A percentile compares a stretch with the other conserved stretches of the same genome.
Evolutionary conservation across 2,888 invertebrate species (phyloP).

Genomic region (Clistopyga incitator): DNA sequence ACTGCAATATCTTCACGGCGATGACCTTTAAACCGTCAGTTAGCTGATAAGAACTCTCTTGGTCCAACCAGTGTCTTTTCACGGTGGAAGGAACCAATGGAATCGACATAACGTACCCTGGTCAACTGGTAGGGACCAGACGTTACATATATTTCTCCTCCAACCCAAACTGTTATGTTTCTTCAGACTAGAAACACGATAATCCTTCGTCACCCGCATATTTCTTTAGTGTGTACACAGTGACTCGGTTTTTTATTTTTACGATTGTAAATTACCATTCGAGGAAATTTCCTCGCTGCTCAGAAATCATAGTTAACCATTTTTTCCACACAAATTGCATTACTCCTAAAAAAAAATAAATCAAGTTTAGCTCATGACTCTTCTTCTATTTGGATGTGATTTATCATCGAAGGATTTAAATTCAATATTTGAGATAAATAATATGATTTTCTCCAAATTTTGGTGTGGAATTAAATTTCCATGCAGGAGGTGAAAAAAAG

Average conservation of each 20-base stretch:
- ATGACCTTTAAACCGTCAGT: conserved; percentile 80
- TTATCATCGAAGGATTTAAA: no score
- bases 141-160: not conserved
- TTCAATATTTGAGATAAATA: no score
- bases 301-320: not conserved
- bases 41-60: conserved; percentile 74
- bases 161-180: conserved; percentile 8
- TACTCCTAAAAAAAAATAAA: not conserved
- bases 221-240: not conserved
- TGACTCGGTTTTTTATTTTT: not conserved
- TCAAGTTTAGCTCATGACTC: not conserved
- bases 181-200: conserved; percentile 7
- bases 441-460: no score
- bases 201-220: not conserved
- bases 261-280: not conserved
- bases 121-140: not conserved
- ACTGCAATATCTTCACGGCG: conserved; percentile 77
- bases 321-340: not conserved
- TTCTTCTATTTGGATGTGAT: not conserved
- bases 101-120: conserved; percentile 23
- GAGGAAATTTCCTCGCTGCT: not conserved
- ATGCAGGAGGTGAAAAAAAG: no score
- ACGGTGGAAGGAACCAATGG: conserved; percentile 64
- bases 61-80: conserved; percentile 68
- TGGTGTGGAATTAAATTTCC: no score